A percentile compares a stretch with the other conserved stretches of the same genome.
These are phyloP conservation scores for Polyommatus icarus DNA, from an alignment of 2,888 invertebrate genomes.

Conservation along the genomic window DNA sequence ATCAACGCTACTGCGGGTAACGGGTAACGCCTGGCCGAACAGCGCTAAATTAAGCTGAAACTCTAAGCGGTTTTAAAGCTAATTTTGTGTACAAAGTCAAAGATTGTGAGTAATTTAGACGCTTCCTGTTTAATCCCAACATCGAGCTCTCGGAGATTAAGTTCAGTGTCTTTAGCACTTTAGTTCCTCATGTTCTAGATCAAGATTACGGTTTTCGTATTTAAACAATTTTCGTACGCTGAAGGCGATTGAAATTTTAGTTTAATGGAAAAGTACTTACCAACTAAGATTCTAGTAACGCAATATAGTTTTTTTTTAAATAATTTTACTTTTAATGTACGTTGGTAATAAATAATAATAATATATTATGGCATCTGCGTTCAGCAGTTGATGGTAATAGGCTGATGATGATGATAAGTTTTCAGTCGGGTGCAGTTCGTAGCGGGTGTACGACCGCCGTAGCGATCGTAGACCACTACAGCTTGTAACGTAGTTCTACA, in stretches of 20 bases:
- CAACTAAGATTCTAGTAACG: no score
- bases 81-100: conserved; percentile 18
- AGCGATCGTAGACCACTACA: no score
- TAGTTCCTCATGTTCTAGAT: neutral
- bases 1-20: neutral
- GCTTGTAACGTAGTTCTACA: no score
- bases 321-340: no score
- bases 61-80: conserved; percentile 11
- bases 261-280: neutral
- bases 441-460: no score
- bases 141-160: neutral
- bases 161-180: conserved; percentile 4
- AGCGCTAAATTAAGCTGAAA: conserved; percentile 23
- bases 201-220: neutral
- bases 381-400: no score
- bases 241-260: neutral
- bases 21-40: conserved; percentile 8
- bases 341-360: no score
- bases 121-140: neutral
- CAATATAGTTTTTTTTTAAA: no score
- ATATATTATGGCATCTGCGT: no score
- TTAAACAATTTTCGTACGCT: neutral
- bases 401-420: neutral
- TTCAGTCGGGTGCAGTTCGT: neutral
- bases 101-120: conserved; percentile 17